Conservation (phyloP, 2,797 vertebrate species). For the Anguilla anguilla region DNA sequence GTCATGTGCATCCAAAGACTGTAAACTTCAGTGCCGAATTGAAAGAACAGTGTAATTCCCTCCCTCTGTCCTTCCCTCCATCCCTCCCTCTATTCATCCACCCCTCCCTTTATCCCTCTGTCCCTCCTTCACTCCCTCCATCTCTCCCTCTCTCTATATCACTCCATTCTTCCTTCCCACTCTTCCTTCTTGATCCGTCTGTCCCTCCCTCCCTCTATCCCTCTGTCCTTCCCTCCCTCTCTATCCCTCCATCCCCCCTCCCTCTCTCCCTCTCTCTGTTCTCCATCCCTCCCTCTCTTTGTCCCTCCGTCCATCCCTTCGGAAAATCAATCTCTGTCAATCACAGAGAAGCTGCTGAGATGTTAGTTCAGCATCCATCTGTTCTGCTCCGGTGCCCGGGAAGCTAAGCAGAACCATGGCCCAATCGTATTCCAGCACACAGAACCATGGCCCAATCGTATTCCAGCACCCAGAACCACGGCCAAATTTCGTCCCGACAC, state of each 20-base stretch:
- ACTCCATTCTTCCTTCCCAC: background rate
- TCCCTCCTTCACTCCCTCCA: background rate
- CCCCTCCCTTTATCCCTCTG: background rate
- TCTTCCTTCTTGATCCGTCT: background rate
- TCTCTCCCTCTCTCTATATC: background rate
- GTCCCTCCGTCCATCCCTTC: too few species aligned
- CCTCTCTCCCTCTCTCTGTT: too few species aligned
- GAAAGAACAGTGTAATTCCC: background rate
- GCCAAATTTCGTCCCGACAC: too few species aligned
- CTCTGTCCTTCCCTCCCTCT: background rate
- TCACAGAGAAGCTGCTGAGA: background rate
- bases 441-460: too few species aligned
- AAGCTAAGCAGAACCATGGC: background rate
- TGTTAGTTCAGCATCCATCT: conserved; percentile 16
- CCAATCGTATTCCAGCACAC: background rate
- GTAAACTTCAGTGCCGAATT: background rate
- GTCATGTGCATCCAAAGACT: background rate
- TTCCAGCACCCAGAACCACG: too few species aligned
- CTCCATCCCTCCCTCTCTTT: background rate
- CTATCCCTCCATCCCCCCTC: background rate
- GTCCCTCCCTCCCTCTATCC: background rate
- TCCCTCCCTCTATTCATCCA: background rate
- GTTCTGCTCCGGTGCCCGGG: background rate
- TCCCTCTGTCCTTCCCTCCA: background rate
- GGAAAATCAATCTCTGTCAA: background rate